Evolutionary conservation across 2,797 vertebrate species (phyloP), one percentile per base, ranked within the genome.

Genomic region (Orientallactaga sibirica): DNA sequence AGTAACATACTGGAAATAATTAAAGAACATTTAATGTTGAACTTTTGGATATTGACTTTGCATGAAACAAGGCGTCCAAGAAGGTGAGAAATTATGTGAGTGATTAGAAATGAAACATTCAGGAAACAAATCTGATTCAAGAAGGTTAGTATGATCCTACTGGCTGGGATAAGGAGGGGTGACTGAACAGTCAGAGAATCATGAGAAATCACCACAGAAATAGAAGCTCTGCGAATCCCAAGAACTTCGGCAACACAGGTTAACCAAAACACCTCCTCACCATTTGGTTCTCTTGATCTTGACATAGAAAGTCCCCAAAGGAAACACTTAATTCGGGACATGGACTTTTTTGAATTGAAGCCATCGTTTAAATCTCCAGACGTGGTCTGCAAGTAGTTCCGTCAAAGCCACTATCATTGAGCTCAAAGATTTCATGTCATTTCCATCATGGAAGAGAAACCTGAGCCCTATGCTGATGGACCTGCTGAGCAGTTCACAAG

Each of bases 321-420:
- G 43, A 86, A 67, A 68, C 25, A 3, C 7, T 77, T 43, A 14
- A 4, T 62, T 83, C 55, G 22, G 82, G 92, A 92, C 37, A 43
- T 2, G 1, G 20, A 55, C 92, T 52, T 33, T 33, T 88, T 92
- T 74, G 24, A 84, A 55, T 18, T 18, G 33, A 89, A 67, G n/a
- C 67, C 70, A 14, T 75, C 75, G 29, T 52, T 61, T 27, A 74
- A 90, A 76, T 95, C 91, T 95, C 75, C 58, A 91, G 89, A 84
- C 55, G 10, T 48, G 43, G 48, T 58, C 67, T 52, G 78, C 76
- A 9, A 90, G 18, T 79, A 20, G 14, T 73, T 95, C 15, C 7
- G 14, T 95, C 73, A 33, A 90, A 94, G 82, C 73, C 73, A 66
- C 61, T 43, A 7, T 92, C 90, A 62, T 7, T 0, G 2, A 0